A percentile compares a stretch with the other conserved stretches of the same genome.
phyloP scores from a whole-genome alignment of 23 tunicate species.

The Trididemnum miniatum region DNA sequence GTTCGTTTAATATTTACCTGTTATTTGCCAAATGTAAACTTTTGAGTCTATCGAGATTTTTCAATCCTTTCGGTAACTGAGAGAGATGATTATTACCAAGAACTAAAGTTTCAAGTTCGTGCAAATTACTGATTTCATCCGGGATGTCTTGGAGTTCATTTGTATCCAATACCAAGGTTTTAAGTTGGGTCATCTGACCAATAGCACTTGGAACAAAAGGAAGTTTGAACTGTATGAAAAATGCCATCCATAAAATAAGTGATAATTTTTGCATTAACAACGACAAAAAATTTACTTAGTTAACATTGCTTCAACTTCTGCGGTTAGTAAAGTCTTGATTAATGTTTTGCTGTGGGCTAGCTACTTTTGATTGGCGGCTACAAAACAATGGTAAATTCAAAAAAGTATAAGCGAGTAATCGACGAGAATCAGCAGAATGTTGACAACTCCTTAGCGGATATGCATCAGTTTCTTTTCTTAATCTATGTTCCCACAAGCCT shows the following conservation, averaged over 20 bases:
- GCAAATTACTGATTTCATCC: constrained; percentile 37
- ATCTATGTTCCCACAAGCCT: too few species aligned
- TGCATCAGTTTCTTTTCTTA: too few species aligned
- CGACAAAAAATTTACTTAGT: too few species aligned
- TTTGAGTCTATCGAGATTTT: constrained; percentile 35
- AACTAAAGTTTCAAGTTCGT: constrained; percentile 54
- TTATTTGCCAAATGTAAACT: constrained; percentile 85
- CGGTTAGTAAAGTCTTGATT: too few species aligned
- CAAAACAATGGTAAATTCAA: too few species aligned
- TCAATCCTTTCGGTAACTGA: constrained; percentile 46
- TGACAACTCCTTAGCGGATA: too few species aligned
- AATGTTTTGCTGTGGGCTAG: neutral
- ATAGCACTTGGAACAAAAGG: constrained; percentile 71
- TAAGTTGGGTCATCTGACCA: constrained; percentile 44
- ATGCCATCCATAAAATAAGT: too few species aligned
- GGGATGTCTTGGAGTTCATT: constrained; percentile 75
- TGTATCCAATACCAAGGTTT: constrained; percentile 69
- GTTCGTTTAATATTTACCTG: too few species aligned
- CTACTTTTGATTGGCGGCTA: neutral
- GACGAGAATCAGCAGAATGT: too few species aligned
- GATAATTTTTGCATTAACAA: too few species aligned
- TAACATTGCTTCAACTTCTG: too few species aligned
- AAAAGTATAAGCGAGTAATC: too few species aligned
- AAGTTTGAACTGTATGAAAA: constrained; percentile 63
- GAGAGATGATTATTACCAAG: constrained; percentile 70